Evolutionary conservation across 2,797 vertebrate genomes (phyloP).

Genomic region (Nannoperca australis): DNA sequence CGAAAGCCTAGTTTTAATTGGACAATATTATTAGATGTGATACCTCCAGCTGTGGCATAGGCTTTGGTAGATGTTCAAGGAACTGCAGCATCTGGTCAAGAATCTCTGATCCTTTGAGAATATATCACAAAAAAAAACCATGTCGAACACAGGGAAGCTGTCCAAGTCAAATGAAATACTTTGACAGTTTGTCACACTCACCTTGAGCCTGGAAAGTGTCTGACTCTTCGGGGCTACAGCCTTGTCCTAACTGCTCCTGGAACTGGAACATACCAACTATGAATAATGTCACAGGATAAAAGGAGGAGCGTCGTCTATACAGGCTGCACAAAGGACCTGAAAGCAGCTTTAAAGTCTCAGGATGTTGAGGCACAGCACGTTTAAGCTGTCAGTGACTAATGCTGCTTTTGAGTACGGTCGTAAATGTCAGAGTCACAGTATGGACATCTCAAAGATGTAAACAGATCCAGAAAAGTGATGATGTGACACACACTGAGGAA

Average conservation of each 20-base stretch:
- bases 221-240: slow-evolving; percentile 84
- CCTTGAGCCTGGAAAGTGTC: slow-evolving; percentile 86
- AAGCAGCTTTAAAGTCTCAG: background rate
- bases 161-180: background rate
- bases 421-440: background rate
- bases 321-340: background rate
- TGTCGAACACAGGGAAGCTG: background rate
- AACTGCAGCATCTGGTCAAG: slow-evolving; percentile 88
- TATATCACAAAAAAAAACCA: background rate
- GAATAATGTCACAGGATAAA: background rate
- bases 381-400: background rate
- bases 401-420: background rate
- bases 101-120: slow-evolving; percentile 82
- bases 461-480: background rate
- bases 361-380: background rate
- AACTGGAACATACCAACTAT: slow-evolving; percentile 69
- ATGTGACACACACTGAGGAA: background rate
- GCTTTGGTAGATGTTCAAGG: slow-evolving; percentile 88
- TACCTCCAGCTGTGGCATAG: slow-evolving; percentile 88
- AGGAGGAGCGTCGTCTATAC: background rate
- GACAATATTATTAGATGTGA: background rate
- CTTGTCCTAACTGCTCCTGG: slow-evolving; percentile 84
- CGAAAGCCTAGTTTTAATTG: background rate
- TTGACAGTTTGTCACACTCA: slow-evolving; percentile 39
- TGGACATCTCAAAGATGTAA: background rate